Evolutionary conservation across 2,888 invertebrate genomes (phyloP).

Genomic region (Catotricha subobsoleta): DNA sequence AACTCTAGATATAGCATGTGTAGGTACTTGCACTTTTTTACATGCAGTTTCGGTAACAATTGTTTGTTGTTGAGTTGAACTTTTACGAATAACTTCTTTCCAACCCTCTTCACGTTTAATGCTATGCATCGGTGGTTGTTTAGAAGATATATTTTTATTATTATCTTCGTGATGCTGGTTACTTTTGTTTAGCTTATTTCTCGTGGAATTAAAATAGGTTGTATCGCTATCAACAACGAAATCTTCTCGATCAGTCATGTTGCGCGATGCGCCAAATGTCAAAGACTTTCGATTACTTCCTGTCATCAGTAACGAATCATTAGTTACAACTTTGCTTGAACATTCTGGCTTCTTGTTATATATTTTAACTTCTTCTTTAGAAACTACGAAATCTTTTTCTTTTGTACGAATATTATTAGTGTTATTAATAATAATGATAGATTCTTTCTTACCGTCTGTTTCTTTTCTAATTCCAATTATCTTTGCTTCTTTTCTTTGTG

Average conservation of each 20-base stretch:
- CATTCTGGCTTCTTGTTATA: constrained; percentile 6
- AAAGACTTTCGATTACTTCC: constrained; percentile 38
- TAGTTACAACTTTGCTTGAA: constrained; percentile 1
- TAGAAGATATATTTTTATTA: constrained; percentile 4
- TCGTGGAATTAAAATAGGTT: constrained; percentile 32
- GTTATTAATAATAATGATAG: constrained; percentile 10
- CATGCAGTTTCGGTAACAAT: constrained; percentile 33
- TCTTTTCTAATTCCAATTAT: too few species aligned
- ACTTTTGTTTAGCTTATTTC: constrained; percentile 7
- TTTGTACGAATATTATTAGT: neutral
- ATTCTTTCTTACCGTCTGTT: constrained; percentile 12
- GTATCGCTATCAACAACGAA: constrained; percentile 33
- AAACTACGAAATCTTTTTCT: constrained; percentile 27
- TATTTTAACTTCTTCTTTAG: constrained; percentile 15
- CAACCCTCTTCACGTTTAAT: constrained; percentile 70
- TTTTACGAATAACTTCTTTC: constrained; percentile 90
- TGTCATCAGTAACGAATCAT: neutral
- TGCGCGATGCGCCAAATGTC: constrained; percentile 52
- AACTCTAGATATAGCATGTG: constrained; percentile 88
- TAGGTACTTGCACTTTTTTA: constrained; percentile 87
- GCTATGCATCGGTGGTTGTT: constrained; percentile 18
- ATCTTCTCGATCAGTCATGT: constrained; percentile 56
- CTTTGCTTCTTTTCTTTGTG: neutral
- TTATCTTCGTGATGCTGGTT: neutral
- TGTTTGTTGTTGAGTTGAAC: constrained; percentile 34